Evolutionary conservation across 2,888 invertebrate genomes (phyloP).

Genomic region (Chloromyia formosa): DNA sequence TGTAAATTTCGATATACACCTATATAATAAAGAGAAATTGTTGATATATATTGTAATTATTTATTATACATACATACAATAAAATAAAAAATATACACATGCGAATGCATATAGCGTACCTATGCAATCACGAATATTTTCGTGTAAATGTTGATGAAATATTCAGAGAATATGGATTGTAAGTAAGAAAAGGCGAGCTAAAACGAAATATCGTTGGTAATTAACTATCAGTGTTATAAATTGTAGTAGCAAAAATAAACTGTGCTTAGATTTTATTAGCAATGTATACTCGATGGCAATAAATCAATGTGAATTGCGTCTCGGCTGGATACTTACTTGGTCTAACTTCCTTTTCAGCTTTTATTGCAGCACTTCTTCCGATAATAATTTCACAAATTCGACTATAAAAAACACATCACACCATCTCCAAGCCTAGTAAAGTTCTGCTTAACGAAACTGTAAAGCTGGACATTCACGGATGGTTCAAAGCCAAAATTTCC

Average conservation of each 20-base stretch:
- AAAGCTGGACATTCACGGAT: too few species aligned
- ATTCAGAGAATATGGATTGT: background rate
- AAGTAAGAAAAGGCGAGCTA: too few species aligned
- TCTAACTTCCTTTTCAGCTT: too few species aligned
- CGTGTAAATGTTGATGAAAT: constrained; percentile 1
- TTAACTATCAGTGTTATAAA: background rate
- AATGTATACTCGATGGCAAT: constrained; percentile 4
- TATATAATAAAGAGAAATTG: too few species aligned
- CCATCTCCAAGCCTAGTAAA: too few species aligned
- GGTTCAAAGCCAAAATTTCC: too few species aligned
- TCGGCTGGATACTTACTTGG: background rate
- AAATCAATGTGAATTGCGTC: background rate
- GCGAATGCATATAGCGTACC: background rate
- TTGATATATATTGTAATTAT: background rate
- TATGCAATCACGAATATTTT: background rate
- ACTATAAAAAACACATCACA: too few species aligned
- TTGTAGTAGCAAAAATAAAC: too few species aligned
- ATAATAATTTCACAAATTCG: too few species aligned
- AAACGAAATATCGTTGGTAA: background rate
- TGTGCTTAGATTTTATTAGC: background rate
- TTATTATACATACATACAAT: constrained; percentile 1
- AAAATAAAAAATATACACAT: background rate
- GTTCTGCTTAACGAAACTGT: too few species aligned
- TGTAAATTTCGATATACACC: constrained; percentile 12
- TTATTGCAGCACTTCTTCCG: too few species aligned